Percentiles rank a stretch among this genome's conserved stretches.
Conservation (phyloP, 1,140 invertebrate genomes). For the Ladona fulva region DNA sequence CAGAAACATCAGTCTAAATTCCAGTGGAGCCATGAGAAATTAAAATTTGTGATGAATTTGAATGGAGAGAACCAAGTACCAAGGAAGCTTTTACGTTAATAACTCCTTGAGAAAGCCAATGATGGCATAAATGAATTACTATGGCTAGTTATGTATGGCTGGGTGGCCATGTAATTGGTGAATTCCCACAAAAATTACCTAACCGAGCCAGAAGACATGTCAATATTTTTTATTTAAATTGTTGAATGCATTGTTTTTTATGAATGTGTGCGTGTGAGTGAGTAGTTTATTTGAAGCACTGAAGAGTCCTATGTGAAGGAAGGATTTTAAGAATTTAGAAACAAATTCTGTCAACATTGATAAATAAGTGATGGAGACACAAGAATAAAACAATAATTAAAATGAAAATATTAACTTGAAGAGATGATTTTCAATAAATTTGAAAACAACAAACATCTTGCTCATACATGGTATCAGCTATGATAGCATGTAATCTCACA, state of each 20-base stretch:
- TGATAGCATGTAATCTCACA: not conserved
- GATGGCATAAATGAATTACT: not conserved
- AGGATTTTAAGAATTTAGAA: not conserved
- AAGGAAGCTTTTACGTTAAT: not conserved
- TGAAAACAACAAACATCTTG: no score
- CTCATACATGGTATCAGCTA: no score
- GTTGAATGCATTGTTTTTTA: conserved; percentile 7
- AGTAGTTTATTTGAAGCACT: not conserved
- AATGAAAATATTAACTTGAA: no score
- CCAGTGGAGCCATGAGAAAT: not conserved
- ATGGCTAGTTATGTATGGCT: not conserved
- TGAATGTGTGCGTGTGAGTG: conserved; percentile 3
- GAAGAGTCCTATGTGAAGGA: not conserved
- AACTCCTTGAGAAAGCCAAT: not conserved
- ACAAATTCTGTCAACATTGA: not conserved
- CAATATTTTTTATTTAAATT: conserved; percentile 10
- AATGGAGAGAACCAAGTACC: not conserved
- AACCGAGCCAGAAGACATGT: conserved; percentile 7
- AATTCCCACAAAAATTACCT: not conserved
- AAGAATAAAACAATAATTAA: not conserved
- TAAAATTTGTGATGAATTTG: not conserved
- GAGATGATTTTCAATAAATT: no score
- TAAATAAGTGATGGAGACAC: not conserved
- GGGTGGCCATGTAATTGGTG: not conserved
- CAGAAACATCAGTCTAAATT: conserved; percentile 36